phyloP scores from a whole-genome alignment of 30 jellyfish, hydroid and myxozoan species.

The Catostylus mosaicus region DNA sequence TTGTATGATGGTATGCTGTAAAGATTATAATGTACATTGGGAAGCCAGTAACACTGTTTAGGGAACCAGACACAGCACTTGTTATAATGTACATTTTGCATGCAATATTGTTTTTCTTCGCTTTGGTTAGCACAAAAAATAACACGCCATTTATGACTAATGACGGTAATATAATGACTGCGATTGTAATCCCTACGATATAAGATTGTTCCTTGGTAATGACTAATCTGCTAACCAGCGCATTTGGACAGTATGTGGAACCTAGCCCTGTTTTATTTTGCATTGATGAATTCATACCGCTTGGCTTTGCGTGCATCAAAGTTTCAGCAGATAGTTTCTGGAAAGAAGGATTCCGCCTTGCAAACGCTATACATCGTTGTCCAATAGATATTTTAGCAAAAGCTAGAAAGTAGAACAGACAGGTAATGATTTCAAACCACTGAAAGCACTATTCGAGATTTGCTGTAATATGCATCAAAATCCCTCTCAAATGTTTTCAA shows the following conservation, averaged over 20 bases:
- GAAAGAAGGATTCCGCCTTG: too few species aligned
- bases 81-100: slow-evolving; percentile 10
- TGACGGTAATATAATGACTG: slow-evolving; percentile 23
- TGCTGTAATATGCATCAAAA: too few species aligned
- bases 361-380: too few species aligned
- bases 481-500: too few species aligned
- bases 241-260: slow-evolving; percentile 21
- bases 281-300: neutral
- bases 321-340: too few species aligned
- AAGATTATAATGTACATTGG: slow-evolving; percentile 40
- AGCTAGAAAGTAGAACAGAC: too few species aligned
- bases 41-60: slow-evolving; percentile 22
- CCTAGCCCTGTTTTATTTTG: neutral
- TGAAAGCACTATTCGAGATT: too few species aligned
- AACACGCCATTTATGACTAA: slow-evolving; percentile 17
- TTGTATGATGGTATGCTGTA: slow-evolving; percentile 1
- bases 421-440: too few species aligned
- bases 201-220: slow-evolving; percentile 31
- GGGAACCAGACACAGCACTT: slow-evolving; percentile 11
- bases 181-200: slow-evolving; percentile 12
- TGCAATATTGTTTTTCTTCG: slow-evolving; percentile 4
- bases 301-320: too few species aligned
- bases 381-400: too few species aligned
- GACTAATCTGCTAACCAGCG: slow-evolving; percentile 38
- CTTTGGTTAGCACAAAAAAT: neutral